phyloP scores from a whole-genome alignment of 1,140 invertebrate genomes.

The Drosophila pallidifrons region DNA sequence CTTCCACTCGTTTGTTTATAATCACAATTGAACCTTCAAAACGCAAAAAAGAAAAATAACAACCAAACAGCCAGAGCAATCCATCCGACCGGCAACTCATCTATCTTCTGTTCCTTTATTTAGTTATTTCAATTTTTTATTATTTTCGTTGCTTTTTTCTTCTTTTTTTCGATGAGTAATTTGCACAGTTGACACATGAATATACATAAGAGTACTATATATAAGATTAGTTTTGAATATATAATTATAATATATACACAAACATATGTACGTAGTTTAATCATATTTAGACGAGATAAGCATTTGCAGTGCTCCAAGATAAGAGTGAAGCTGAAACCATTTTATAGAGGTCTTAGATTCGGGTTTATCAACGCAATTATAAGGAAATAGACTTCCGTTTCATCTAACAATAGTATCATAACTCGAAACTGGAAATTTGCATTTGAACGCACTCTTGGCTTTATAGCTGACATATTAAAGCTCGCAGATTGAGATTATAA shows the following conservation, averaged over 20 bases:
- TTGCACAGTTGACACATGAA: constrained; percentile 6
- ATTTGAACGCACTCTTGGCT: no score
- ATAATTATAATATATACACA: constrained; percentile 12
- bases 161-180: constrained; percentile 8
- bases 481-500: no score
- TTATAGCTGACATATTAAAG: not conserved
- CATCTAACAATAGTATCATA: constrained; percentile 1
- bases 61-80: not conserved
- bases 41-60: not conserved
- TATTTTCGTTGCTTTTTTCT: not conserved
- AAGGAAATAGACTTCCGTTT: not conserved
- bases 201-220: constrained; percentile 1
- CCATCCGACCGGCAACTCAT: constrained; percentile 11
- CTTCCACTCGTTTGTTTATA: constrained; percentile 44
- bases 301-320: constrained; percentile 8
- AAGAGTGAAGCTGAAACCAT: constrained; percentile 18
- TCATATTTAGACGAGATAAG: constrained; percentile 29
- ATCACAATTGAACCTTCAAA: constrained; percentile 50
- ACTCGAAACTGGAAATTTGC: not conserved
- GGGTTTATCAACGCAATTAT: not conserved
- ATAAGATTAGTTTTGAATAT: constrained; percentile 1
- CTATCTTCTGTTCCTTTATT: constrained; percentile 33
- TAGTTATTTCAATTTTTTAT: constrained; percentile 14
- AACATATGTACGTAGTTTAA: not conserved
- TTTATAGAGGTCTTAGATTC: not conserved